These are phyloP conservation scores for Botrylloides violaceus DNA, from an alignment of 23 tunicate species.

Conservation along the genomic window DNA sequence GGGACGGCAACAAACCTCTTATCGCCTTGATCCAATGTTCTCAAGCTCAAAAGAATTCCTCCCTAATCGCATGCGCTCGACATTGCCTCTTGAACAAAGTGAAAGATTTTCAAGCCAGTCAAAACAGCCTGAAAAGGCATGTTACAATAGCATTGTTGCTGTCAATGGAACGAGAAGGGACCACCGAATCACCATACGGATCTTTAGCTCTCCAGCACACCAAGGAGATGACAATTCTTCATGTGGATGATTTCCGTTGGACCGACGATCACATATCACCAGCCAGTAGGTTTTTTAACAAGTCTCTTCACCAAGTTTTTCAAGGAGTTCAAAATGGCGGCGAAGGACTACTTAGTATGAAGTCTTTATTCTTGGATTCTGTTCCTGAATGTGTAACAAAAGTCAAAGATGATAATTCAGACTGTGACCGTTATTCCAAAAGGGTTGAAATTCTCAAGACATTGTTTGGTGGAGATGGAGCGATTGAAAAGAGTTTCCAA, in stretches of 20 bases:
- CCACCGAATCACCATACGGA: neutral
- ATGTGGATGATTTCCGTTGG: slow-evolving; percentile 51
- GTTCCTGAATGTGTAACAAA: slow-evolving; percentile 41
- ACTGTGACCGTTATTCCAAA: slow-evolving; percentile 13
- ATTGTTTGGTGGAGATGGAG: slow-evolving; percentile 6
- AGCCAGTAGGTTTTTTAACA: slow-evolving; percentile 11
- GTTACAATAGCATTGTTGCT: slow-evolving; percentile 37
- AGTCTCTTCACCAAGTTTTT: slow-evolving; percentile 21
- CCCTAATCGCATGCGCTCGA: slow-evolving; percentile 38
- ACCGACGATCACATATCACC: slow-evolving; percentile 26
- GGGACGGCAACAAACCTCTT: neutral
- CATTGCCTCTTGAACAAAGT: slow-evolving; percentile 28
- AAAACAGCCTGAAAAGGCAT: neutral
- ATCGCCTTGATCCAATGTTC: slow-evolving; percentile 57
- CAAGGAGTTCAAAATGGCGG: neutral
- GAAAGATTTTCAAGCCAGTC: neutral
- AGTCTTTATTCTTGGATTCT: slow-evolving; percentile 20
- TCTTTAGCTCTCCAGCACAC: slow-evolving; percentile 49
- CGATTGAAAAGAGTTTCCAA: neutral
- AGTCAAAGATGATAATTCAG: neutral
- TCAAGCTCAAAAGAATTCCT: slow-evolving; percentile 30
- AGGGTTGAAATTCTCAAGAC: slow-evolving; percentile 32
- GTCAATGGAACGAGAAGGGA: slow-evolving; percentile 40
- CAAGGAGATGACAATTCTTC: slow-evolving; percentile 16
- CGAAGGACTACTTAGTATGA: slow-evolving; percentile 1